phyloP scores from a whole-genome alignment of 1,140 invertebrate species.

The Drosophila yakuba region DNA sequence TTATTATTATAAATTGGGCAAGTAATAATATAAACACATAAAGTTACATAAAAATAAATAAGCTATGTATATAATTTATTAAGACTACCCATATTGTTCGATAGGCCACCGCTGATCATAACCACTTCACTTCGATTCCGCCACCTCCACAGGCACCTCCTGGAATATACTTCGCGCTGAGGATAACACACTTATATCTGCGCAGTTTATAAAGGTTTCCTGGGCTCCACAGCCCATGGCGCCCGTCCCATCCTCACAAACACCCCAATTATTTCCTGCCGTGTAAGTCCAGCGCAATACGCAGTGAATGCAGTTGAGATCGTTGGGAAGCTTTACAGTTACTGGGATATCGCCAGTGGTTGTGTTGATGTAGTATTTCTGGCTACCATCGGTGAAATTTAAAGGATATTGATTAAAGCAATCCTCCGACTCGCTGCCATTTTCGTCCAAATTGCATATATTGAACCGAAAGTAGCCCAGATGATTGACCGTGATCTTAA shows the following conservation, averaged over 20 bases:
- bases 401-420: constrained; percentile 82
- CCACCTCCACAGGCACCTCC: constrained; percentile 53
- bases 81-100: constrained; percentile 30
- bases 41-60: background rate
- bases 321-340: constrained; percentile 36
- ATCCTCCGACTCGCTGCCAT: constrained; percentile 58
- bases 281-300: constrained; percentile 74
- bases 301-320: constrained; percentile 85
- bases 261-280: constrained; percentile 86
- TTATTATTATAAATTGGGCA: too few relatives aligned
- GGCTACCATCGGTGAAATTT: constrained; percentile 49
- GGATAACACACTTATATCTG: constrained; percentile 87
- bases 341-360: constrained; percentile 33
- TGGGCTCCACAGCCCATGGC: constrained; percentile 87
- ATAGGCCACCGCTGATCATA: background rate
- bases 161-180: constrained; percentile 32
- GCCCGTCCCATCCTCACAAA: constrained; percentile 84
- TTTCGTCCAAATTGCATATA: constrained; percentile 85
- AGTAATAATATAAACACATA: too few relatives aligned
- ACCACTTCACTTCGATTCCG: background rate
- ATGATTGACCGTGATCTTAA: constrained; percentile 86
- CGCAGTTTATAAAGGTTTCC: constrained; percentile 88
- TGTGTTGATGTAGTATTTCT: constrained; percentile 33
- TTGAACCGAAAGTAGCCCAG: constrained; percentile 86
- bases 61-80: constrained; percentile 17